phyloP scores from a whole-genome alignment of 2,797 vertebrate genomes.

The Pelobates cultripes region DNA sequence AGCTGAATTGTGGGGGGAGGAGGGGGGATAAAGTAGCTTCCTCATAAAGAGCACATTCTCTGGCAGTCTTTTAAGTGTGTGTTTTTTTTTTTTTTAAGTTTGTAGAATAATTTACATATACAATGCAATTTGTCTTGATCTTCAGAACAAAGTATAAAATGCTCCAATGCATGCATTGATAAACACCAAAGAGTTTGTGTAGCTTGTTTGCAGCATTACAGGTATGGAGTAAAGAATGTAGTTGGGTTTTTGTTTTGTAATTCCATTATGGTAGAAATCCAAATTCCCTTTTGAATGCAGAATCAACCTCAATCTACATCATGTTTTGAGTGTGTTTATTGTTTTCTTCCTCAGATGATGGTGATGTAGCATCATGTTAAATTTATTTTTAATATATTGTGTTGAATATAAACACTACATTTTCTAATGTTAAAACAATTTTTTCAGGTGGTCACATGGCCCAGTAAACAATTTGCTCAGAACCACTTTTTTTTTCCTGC shows the following conservation, averaged over 20 bases:
- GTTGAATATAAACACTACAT: slow-evolving; percentile 40
- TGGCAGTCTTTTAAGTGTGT: too few species aligned
- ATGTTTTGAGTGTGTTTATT: slow-evolving; percentile 71
- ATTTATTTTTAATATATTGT: slow-evolving; percentile 57
- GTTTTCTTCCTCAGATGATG: slow-evolving; percentile 72
- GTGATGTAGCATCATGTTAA: slow-evolving; percentile 69
- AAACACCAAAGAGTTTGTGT: neutral
- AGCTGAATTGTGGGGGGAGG: too few species aligned
- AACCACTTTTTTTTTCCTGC: slow-evolving; percentile 67
- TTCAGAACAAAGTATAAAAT: neutral
- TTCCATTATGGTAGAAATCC: neutral
- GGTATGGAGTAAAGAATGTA: neutral
- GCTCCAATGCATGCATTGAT: neutral
- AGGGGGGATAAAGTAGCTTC: too few species aligned
- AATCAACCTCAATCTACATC: slow-evolving; percentile 63
- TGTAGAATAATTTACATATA: too few species aligned
- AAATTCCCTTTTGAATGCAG: neutral
- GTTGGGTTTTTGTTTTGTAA: neutral
- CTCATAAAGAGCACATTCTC: too few species aligned
- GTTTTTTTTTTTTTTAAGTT: too few species aligned
- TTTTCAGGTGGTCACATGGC: slow-evolving; percentile 68
- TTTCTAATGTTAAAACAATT: slow-evolving; percentile 38
- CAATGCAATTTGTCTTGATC: neutral
- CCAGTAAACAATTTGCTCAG: slow-evolving; percentile 66
- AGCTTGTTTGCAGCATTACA: slow-evolving; percentile 26